Evolutionary conservation across 2,113 vertebrate species (phyloP), one percentile per base, ranked within the genome.

Genomic region (Sprattus sprattus): DNA sequence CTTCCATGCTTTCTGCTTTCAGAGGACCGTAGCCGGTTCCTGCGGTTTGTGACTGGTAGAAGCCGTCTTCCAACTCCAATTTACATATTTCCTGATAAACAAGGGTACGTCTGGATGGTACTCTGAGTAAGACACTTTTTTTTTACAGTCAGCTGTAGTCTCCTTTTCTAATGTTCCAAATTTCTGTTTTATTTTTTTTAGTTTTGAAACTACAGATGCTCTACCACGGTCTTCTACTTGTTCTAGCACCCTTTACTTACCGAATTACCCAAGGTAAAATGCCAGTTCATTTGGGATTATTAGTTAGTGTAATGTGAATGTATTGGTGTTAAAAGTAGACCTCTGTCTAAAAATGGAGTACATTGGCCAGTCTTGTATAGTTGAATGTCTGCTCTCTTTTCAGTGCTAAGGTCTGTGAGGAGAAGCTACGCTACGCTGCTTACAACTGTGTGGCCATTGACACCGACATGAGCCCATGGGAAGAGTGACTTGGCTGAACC

Each of bases 391-490:
- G 64, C 25, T 71, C 54, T 60, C 25, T 71, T 28, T 71, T 9
- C 89, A 99, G 98, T 84, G 98, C 98, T 82, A 99, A 99, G 83
- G 94, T 99, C 0, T 99, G 97, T 9, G 98, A 99, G 89, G 98
- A 99, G 92, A 99, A 99, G 91, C 93, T 99, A 84, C 97, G 98
- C 45, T 99, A 99, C 2, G 98, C 98, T 0, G 97, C 98, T 0
- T 99, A 99, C 91, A 99, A 99, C 93, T 99, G 98, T 1, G 98
- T 99, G 89, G 98, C 98, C 86, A 99, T 99, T 15, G 98, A 99
- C 92, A 99, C 97, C 0, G 98, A 99, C 84, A 97, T 99, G 97
- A 98, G 97, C 87, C 98, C 98, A 0, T 99, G 98, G 98, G 98
- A 99, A 47, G 98, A 99, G 90, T 99, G 95, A 95, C 49, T 15